Percentiles rank a stretch among this genome's conserved stretches.
Evolutionary conservation across 2,888 invertebrate species (phyloP).

Genomic region (Rugalucina vietnamica): DNA sequence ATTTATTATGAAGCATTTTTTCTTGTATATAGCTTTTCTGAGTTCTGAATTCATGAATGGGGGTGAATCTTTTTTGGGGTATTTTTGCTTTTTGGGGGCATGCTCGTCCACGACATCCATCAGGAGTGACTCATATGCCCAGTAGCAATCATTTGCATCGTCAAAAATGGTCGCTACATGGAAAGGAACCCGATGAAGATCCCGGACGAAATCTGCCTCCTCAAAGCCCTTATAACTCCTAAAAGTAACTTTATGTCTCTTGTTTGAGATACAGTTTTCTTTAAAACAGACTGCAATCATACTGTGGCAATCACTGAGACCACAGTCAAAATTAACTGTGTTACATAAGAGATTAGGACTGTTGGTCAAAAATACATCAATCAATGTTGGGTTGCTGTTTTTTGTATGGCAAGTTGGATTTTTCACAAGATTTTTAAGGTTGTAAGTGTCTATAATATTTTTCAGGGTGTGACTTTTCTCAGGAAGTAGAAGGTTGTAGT

Average conservation of each 20-base stretch:
- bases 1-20: not conserved
- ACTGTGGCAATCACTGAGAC: not conserved
- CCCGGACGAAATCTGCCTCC: not conserved
- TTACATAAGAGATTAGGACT: not conserved
- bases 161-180: not conserved
- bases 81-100: not conserved
- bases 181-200: not conserved
- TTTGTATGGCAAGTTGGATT: not conserved
- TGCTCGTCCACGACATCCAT: not conserved
- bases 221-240: not conserved
- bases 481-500: not conserved
- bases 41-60: conserved; percentile 13
- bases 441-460: not conserved
- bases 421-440: not conserved
- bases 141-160: not conserved
- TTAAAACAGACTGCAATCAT: not conserved
- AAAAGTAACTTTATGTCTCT: not conserved
- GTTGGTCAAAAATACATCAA: not conserved
- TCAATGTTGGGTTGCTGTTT: not conserved
- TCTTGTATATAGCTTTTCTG: conserved; percentile 10
- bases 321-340: not conserved
- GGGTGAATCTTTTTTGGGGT: not conserved
- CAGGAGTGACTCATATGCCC: not conserved
- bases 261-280: not conserved
- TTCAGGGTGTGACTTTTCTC: not conserved